Base-by-base conservation (phyloP, 2,888 invertebrate genomes). In the Pyrrhosoma nymphula region DNA sequence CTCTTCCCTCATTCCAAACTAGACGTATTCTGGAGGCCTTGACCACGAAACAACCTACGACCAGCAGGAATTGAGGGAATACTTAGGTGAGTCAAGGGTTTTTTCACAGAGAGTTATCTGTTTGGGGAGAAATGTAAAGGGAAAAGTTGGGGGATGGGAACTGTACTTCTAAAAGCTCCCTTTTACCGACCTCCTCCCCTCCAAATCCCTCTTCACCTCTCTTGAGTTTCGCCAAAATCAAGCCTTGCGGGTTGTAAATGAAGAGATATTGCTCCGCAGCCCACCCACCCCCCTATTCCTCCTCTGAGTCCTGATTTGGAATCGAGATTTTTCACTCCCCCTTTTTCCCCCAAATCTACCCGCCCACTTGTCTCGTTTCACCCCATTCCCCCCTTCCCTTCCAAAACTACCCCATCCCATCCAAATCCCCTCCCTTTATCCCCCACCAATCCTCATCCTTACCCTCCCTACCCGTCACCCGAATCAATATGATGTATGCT, bases 401-500 rank as follows among this genome's bases (percentile, higher is more conserved):
- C 20, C 60, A 60, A 60, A 60, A 60, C 10, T 1, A 60, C 20
- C 20, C 20, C 60, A 60, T 60, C 60, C 16, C 60, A 60, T 12
- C 60, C 60, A 60, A 60, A 47, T 47, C 47, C 60, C 60, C 60
- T n/a, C 16, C 82, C 30, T 35, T 69, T 0, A 4, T 35, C 82
- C 0, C 35, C 30, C 18, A 23, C 82, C 14, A 35, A 30, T 35
- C 16, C 82, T 8, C 82, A 30, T 82, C 35, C 35, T 35, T 16
- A 3, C 35, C 82, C 82, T 8, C 82, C 35, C 82, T 35, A 14
- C 35, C 35, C 82, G 30, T 35, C 82, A 82, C 82, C 82, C 82
- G 18, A 82, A 82, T 82, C 82, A 82, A 82, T 82, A 82, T 82
- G 82, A 82, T 82, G 82, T 82, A 82, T 82, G 82, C 82, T 82